phyloP scores from a whole-genome alignment of 2,888 invertebrate species.

The Eupelmus urozonus region DNA sequence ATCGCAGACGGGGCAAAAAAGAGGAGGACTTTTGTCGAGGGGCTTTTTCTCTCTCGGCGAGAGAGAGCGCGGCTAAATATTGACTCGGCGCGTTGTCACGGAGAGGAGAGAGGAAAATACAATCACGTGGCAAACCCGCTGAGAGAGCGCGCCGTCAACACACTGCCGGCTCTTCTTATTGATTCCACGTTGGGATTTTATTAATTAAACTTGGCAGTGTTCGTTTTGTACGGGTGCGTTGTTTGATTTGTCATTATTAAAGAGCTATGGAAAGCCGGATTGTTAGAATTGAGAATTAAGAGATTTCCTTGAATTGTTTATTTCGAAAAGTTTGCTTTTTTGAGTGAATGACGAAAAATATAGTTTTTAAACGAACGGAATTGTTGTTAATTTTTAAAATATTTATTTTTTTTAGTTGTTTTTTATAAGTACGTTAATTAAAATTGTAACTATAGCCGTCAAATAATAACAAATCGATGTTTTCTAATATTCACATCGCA shows the following conservation, averaged over 20 bases:
- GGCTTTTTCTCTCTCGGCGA: neutral
- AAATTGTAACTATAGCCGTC: no score
- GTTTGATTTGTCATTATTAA: no score
- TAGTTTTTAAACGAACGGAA: neutral
- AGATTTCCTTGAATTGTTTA: no score
- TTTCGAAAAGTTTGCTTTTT: no score
- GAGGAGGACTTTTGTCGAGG: neutral
- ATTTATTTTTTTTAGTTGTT: neutral
- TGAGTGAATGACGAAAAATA: no score
- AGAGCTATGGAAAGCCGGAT: no score
- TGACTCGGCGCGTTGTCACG: neutral
- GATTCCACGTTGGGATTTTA: neutral
- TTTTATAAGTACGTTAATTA: neutral
- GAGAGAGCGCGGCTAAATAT: constrained; percentile 3
- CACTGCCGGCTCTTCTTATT: neutral
- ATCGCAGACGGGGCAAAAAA: no score
- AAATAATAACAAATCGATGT: no score
- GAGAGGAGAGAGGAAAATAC: neutral
- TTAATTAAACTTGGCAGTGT: no score
- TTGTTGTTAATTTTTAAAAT: neutral
- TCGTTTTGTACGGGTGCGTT: no score
- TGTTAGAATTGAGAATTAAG: no score
- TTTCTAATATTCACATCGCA: no score
- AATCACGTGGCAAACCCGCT: neutral
- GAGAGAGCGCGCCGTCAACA: neutral